phyloP scores from a whole-genome alignment of 2,888 invertebrate genomes.

The Polyommatus iphigenia region DNA sequence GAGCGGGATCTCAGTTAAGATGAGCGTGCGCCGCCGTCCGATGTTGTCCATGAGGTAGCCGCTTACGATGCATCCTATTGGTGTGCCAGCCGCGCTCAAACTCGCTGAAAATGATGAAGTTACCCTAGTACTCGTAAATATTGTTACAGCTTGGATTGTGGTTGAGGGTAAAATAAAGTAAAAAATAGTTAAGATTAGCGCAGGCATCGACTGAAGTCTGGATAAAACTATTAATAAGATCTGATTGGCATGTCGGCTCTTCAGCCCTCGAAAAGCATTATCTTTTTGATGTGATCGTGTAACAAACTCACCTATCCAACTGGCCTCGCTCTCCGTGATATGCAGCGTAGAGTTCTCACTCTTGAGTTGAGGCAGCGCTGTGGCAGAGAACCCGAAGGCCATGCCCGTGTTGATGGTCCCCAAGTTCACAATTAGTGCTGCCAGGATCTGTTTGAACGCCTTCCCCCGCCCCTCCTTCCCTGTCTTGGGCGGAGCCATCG shows the following conservation, averaged over 20 bases:
- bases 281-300: neutral
- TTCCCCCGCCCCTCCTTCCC: constrained; percentile 67
- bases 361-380: constrained; percentile 82
- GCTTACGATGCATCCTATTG: constrained; percentile 85
- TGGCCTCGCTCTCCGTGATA: constrained; percentile 79
- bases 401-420: constrained; percentile 86
- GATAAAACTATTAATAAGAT: too few species aligned
- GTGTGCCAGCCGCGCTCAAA: constrained; percentile 83
- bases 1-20: constrained; percentile 84
- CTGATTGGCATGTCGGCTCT: too few species aligned
- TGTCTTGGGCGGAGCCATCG: constrained; percentile 47
- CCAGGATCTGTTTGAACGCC: constrained; percentile 79
- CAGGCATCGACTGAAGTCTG: neutral
- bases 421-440: constrained; percentile 83
- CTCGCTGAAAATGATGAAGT: constrained; percentile 75
- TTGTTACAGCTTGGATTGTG: too few species aligned
- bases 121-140: neutral
- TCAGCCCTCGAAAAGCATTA: neutral
- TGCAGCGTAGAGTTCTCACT: constrained; percentile 69
- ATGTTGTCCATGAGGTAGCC: constrained; percentile 86
- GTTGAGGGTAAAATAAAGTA: too few species aligned
- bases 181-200: neutral
- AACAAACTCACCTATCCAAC: constrained; percentile 83
- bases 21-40: constrained; percentile 82
- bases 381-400: constrained; percentile 85